Conservation (phyloP, 1,140 invertebrate genomes). For the Caerostris extrusa region DNA sequence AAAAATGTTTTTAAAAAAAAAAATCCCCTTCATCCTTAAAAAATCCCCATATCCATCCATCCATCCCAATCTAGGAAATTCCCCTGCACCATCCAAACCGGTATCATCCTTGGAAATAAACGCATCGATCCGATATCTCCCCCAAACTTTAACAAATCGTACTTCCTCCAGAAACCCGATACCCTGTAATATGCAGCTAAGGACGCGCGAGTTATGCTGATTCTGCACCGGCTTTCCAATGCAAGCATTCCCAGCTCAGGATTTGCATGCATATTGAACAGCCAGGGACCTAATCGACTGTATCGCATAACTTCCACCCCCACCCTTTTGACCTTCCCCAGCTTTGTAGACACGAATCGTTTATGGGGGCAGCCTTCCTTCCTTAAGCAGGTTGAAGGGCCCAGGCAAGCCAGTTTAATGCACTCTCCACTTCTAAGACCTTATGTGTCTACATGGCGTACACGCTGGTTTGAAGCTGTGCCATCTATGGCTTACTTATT, state of each 20-base stretch:
- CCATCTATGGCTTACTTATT: background rate
- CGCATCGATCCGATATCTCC: background rate
- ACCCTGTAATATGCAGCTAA: constrained; percentile 67
- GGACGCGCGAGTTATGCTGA: constrained; percentile 72
- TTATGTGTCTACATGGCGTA: background rate
- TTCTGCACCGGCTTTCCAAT: constrained; percentile 49
- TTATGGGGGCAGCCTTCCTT: constrained; percentile 34
- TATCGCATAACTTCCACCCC: constrained; percentile 4
- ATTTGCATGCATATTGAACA: constrained; percentile 77
- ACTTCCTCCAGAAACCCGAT: constrained; percentile 23
- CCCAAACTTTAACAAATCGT: constrained; percentile 71
- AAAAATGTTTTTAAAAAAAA: background rate
- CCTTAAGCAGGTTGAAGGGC: constrained; percentile 13
- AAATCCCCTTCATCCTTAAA: background rate
- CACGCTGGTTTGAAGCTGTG: background rate
- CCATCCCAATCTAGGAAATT: background rate
- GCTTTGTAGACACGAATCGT: constrained; percentile 65
- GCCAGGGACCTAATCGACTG: constrained; percentile 71
- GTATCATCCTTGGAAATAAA: background rate
- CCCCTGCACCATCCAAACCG: background rate
- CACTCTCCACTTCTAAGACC: constrained; percentile 39
- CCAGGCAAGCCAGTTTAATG: constrained; percentile 1
- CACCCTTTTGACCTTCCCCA: background rate
- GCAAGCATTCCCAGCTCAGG: constrained; percentile 48
- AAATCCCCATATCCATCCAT: background rate